Evolutionary conservation across 2,888 invertebrate species (phyloP).

Genomic region (Drosophila crucigera): DNA sequence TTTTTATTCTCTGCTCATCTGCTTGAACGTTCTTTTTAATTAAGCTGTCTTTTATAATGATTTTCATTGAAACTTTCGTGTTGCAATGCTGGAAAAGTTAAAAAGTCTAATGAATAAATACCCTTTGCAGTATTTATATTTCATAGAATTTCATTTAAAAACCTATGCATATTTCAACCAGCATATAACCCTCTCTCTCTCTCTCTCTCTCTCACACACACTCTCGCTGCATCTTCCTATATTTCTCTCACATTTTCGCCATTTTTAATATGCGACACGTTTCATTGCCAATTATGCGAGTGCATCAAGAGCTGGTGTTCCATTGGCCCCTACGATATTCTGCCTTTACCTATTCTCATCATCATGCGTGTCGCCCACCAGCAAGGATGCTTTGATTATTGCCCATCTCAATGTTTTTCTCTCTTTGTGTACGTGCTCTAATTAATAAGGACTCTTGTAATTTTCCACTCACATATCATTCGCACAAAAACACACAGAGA

Average conservation of each 20-base stretch:
- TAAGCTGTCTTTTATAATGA: constrained; percentile 49
- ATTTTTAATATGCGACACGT: constrained; percentile 52
- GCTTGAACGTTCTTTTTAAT: constrained; percentile 49
- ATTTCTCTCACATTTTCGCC: not conserved
- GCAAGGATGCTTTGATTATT: constrained; percentile 63
- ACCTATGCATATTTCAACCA: not conserved
- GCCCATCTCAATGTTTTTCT: constrained; percentile 31
- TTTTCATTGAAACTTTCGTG: constrained; percentile 56
- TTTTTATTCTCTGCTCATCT: not conserved
- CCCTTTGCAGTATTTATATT: not conserved
- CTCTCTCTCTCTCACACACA: not conserved
- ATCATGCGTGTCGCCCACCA: not conserved
- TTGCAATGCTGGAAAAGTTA: not conserved
- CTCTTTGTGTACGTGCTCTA: constrained; percentile 63
- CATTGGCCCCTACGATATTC: not conserved
- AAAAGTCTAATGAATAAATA: not conserved
- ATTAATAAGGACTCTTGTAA: constrained; percentile 67
- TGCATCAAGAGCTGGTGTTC: constrained; percentile 58
- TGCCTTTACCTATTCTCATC: not conserved
- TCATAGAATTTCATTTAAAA: not conserved
- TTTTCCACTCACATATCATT: constrained; percentile 26
- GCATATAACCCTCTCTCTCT: not conserved
- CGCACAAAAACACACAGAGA: constrained; percentile 18
- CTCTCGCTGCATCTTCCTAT: too few relatives aligned
- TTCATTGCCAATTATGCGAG: constrained; percentile 63